Evolutionary conservation across 2,888 invertebrate genomes (phyloP), one percentile per base, ranked within the genome.

Genomic region (Abrostola tripartita): DNA sequence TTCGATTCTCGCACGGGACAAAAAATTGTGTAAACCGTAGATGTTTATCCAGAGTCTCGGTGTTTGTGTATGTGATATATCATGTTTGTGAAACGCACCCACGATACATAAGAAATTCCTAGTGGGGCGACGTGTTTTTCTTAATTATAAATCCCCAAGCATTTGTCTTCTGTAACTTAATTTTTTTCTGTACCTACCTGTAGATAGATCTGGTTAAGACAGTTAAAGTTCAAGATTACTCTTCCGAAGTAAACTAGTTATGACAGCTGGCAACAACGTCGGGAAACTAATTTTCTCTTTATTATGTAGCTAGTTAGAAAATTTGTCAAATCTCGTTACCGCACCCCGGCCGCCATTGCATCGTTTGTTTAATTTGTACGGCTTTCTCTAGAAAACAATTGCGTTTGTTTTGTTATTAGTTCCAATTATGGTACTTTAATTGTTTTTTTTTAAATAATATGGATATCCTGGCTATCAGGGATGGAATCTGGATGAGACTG

Each of bases 271-370:
- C 47, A 73, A 72, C 47, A 65, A 58, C 68, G 78, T 62, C 69
- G 70, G 64, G 70, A 78, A 82, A 85, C 84, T 86, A 86, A 87
- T 89, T 86, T 83, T 76, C 78, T 66, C 62, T 59, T 85, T 83
- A 85, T 83, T 83, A 86, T 85, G 82, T 83, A 82, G 81, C 79
- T 68, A 74, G 76, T 78, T 78, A 76, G 75, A 82, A 84, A 87
- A 87, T 87, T 87, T 84, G 86, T 85, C 86, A 85, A 85, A 88
- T 88, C 84, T 88, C 83, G 80, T 88, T 86, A 87, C 76, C 61
- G 62, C 69, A 77, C 68, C 74, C 74, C 58, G 64, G 47, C 71
- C 51, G 71, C 61, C 62, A 64, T 77, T 79, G 76, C 56, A 41
- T 68, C 64, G 71, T 76, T 61, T 71, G 74, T 74, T 76, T 78